Base-by-base conservation (phyloP, 2,888 invertebrate species). In the Zaprionus bogoriensis region DNA sequence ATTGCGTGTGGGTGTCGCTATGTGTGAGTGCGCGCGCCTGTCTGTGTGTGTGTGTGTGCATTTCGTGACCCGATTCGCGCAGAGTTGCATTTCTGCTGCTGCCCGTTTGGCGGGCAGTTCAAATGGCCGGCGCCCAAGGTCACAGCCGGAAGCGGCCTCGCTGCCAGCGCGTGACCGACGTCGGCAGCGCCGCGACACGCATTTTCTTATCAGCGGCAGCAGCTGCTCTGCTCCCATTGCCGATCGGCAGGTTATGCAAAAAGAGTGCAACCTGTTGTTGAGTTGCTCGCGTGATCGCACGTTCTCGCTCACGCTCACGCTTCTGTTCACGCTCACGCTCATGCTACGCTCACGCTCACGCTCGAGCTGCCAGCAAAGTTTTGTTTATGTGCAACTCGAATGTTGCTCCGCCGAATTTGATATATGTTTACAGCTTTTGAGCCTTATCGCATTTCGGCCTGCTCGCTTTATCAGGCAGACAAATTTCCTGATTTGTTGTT, bases 1-100 rank as follows among this genome's bases (percentile, higher is more conserved):
- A 14, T 3, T 51, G 60, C 48, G 17, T 41, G 44, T 62, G 52
- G 38, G 19, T 17, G 53, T 45, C 17, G 46, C 19, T 27, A 4
- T 48, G 17, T 45, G 38, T n/a, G 22, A 36, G 4, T n/a, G 44
- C 48, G 23, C n/a, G 27, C 17, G 23, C 17, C 25, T 32, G 22
- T 6, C 14, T 9, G 17, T 7, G 30, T 27, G 20, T 22, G 19
- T 27, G 38, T 47, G 12, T 19, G 23, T 14, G 28, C 36, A 27
- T 38, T 28, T 39, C 57, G 46, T 45, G 66, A 65, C 67, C 60
- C 61, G 42, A 57, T 38, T 78, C n/a, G 69, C 65, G 63, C 73
- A 84, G 78, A 60, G 67, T 84, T 84, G 84, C 84, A 74, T 60
- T 74, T 48, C 41, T 7, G 17, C 23, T 9, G 32, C n/a, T 27